A percentile compares a stretch with the other conserved stretches of the same genome.
phyloP scores from a whole-genome alignment of 2,113 vertebrate genomes.

The Ivindomyrus marchei region DNA sequence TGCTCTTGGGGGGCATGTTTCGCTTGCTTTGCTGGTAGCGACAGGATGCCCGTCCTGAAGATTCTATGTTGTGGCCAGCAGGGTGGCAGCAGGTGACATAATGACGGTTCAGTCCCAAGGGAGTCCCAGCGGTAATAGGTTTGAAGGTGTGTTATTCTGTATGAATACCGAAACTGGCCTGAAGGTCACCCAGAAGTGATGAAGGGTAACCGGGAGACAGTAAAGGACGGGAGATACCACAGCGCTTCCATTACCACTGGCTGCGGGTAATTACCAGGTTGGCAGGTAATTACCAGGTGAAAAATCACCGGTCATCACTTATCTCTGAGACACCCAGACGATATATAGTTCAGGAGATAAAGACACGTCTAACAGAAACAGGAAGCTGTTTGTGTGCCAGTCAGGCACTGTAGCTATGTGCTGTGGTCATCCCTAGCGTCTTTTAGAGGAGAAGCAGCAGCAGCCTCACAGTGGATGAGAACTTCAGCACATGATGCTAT shows the following conservation, averaged over 20 bases:
- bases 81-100: neutral
- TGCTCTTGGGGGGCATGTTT: neutral
- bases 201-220: neutral
- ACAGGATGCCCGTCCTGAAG: neutral
- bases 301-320: neutral
- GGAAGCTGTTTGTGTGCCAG: neutral
- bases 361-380: neutral
- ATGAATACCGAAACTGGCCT: neutral
- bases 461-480: neutral
- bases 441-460: neutral
- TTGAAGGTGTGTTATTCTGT: neutral
- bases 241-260: neutral
- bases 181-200: neutral
- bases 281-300: conserved; percentile 1
- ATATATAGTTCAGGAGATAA: neutral
- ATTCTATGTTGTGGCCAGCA: neutral
- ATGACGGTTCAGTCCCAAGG: neutral
- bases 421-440: neutral
- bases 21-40: neutral
- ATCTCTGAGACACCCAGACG: neutral
- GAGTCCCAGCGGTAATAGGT: neutral
- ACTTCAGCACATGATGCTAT: neutral
- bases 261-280: neutral
- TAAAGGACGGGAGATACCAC: neutral
- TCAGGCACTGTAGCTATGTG: neutral